Base-by-base conservation (phyloP, 2,797 vertebrate genomes). In the Micropoecilia bifurca region DNA sequence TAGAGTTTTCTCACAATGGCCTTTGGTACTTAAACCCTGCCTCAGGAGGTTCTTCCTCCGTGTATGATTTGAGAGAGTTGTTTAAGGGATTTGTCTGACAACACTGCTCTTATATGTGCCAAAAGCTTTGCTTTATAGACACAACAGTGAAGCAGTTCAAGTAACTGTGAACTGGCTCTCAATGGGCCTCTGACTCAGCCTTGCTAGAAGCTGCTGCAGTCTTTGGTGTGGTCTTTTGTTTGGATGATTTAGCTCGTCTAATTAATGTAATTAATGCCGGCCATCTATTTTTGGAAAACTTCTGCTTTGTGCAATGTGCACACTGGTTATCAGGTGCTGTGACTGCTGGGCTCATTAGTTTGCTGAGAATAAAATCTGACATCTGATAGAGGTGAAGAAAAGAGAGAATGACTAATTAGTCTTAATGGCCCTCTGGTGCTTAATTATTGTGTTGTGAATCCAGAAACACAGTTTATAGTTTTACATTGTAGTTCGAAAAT, bases 111-210 rank as follows among this genome's bases (percentile, higher is more conserved):
- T 81, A 87, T 74, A 94, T 77, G 93, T 94, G 94, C 85, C 90
- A 95, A 95, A 94, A 95, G 94, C 93, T 89, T 91, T 87, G 80
- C 85, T 88, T 84, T 76, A 87, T 83, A 46, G 82, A 83, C 80
- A 50, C 84, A 85, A 50, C 69, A 77, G 83, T 71, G 77, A 87
- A 83, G 28, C 22, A 18, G 78, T 85, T 83, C 83, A 76, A 74
- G 48, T 69, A 39, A 76, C 89, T 83, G 85, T 80, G 83, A 90
- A 78, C 33, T 14, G 77, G 75, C 82, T 87, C 90, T 85, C 80
- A 16, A 50, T 47, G 57, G 87, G 71, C 71, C 71, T 81, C 74
- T 75, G 92, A 93, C 81, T 92, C 88, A 89, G 85, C 71, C 61
- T 75, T 75, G 76, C 84, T 89, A 73, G 89, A 85, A 82, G 87